Base-by-base conservation (phyloP, 2,113 vertebrate species). In the Pteropus alecto region DNA sequence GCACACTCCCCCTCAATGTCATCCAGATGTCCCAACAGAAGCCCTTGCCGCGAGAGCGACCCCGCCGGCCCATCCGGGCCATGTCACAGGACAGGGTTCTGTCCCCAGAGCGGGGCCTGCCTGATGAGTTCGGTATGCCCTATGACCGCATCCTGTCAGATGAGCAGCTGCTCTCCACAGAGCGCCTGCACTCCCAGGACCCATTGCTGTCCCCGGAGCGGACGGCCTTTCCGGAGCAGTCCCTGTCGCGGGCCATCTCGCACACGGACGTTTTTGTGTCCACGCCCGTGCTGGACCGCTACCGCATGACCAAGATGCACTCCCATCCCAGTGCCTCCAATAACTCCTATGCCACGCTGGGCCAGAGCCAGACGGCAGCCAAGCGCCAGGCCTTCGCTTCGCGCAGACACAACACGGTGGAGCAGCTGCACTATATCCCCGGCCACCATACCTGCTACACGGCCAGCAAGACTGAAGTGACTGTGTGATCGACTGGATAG, bases 221-320 rank as follows among this genome's bases (percentile, higher is more conserved):
- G 9, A 99, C 99, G 2, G 99, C 97, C 2, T 99, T 99, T 97
- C 99, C 99, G 0, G 99, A 99, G 98, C 99, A 99, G 98, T 99
- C 99, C 4, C 99, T 99, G 98, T 99, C 99, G 0, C 99, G 99
- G 73, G 99, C 99, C 43, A 98, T 99, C 98, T 99, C 99, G 0
- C 99, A 99, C 98, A 99, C 99, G 26, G 99, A 99, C 5, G 99
- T 99, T 98, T 99, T 99, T 97, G 99, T 99, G 97, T 99, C 99
- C 33, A 99, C 99, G 0, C 99, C 99, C 0, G 98, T 99, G 94
- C 98, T 99, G 99, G 99, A 99, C 99, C 99, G 99, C 94, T 99
- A 99, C 98, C 99, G 99, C 99, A 99, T 99, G 99, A 99, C 99
- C 98, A 99, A 99, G 99, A 99, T 99, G 99, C 99, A 99, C 99